These are phyloP conservation scores for Sebastiscus tertius DNA, from an alignment of 2,797 vertebrate genomes.

Conservation along the genomic window DNA sequence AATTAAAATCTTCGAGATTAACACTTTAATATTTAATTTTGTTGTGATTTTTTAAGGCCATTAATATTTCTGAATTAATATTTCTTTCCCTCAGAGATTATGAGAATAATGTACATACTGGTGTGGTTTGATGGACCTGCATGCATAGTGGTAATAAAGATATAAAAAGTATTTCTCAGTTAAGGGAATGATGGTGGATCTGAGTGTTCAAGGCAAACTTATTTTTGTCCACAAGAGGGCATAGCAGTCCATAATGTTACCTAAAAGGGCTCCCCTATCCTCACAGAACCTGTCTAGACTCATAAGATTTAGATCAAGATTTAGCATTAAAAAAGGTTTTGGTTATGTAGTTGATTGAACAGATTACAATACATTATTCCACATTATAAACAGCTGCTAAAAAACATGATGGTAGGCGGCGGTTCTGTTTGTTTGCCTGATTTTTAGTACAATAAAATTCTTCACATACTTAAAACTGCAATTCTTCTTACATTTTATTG, in stretches of 20 bases:
- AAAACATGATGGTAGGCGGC: neutral
- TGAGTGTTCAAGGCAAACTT: neutral
- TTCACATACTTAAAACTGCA: neutral
- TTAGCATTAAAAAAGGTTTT: neutral
- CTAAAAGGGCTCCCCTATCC: too few relatives aligned
- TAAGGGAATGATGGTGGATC: too few relatives aligned
- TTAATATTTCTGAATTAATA: neutral
- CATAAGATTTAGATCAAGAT: neutral
- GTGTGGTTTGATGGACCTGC: neutral
- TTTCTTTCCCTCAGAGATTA: neutral
- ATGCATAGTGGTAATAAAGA: neutral
- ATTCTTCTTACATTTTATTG: neutral
- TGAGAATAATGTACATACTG: neutral
- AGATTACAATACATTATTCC: neutral
- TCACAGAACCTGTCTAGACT: neutral
- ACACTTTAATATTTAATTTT: neutral
- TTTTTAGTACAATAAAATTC: neutral
- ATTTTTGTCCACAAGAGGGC: slow-evolving; percentile 56
- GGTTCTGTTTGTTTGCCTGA: neutral
- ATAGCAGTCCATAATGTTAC: neutral
- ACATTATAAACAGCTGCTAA: neutral
- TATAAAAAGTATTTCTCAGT: neutral
- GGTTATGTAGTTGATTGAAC: neutral
- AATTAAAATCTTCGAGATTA: too few relatives aligned
- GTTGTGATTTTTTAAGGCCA: neutral